Evolutionary conservation across 2,888 invertebrate species (phyloP), one percentile per base, ranked within the genome.

Genomic region (Tryphoninae sp.): DNA sequence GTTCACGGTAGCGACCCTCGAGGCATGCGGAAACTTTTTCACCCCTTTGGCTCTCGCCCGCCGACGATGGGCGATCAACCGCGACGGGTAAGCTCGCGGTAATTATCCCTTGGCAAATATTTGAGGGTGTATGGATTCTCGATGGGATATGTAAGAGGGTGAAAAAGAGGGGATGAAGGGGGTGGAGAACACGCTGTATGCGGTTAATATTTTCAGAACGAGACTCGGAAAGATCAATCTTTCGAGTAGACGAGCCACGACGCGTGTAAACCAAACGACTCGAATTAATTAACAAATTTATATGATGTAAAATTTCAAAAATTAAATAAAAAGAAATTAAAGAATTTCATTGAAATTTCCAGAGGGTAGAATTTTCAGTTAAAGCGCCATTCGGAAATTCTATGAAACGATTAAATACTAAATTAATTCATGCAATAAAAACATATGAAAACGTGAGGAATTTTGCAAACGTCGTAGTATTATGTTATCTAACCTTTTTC

Each of bases 401-500:
- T 33, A 33, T 1, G 4, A 33, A 33, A 33, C 3, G 33, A 6
- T 33, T 33, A 33, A 33, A 33, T 33, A 33, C 33, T 6, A 33
- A 33, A 7, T 33, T 33, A 33, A 33, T 7, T 33, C 33, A 6
- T 33, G 6, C 33, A 1, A 33, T 7, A 33, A 33, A 33, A 33
- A 33, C 33, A 7, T 6, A 33, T 33, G 4, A 33, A 6, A 33
- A 33, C 7, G 33, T 0, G 4, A 33, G 19, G 9, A 13, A 13
- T 2, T 45, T 59, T 58, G 22, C 11, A 6, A 26, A 11, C 13
- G 45, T 58, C 33, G 33, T 33, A 33, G 33, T 33, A 23, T 42
- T 19, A n/a, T 73, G 19, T 16, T 3, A 16, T 22, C 92, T 88
- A 90, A 93, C 93, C 93, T 93, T 93, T 92, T 92, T 92, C 61